Percentiles rank a stretch among this genome's conserved stretches.
Conservation (phyloP, 2,113 vertebrate genomes). For the Vireo altiloquus region DNA sequence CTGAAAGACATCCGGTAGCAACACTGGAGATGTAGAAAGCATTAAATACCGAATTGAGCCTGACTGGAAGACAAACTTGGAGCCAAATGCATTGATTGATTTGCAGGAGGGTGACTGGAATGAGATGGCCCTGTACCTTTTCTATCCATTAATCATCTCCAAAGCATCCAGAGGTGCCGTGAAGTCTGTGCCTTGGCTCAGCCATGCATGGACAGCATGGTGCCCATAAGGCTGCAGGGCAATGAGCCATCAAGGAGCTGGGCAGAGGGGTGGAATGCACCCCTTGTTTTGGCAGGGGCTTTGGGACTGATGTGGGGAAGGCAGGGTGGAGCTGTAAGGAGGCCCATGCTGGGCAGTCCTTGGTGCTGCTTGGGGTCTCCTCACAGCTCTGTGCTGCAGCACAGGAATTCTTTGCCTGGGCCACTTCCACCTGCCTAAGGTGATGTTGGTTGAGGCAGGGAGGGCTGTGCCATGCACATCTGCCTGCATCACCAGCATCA, state of each 20-base stretch:
- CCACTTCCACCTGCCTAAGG: background rate
- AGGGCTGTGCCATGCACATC: background rate
- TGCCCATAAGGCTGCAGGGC: background rate
- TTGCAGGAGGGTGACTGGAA: background rate
- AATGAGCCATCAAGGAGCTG: background rate
- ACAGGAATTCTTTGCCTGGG: accelerated
- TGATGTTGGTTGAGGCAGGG: accelerated
- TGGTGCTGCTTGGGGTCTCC: background rate
- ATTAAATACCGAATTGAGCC: background rate
- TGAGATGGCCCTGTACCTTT: background rate
- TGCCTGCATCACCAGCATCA: background rate
- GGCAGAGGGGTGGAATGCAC: background rate
- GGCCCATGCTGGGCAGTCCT: background rate
- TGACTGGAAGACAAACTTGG: slow-evolving; percentile 5
- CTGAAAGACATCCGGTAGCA: background rate
- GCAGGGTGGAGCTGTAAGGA: background rate
- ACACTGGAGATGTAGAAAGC: background rate
- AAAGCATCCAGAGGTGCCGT: background rate
- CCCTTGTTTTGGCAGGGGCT: background rate
- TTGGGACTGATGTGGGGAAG: background rate
- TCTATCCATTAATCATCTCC: background rate
- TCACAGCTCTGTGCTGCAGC: background rate
- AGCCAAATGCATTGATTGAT: background rate
- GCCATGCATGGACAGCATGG: background rate
- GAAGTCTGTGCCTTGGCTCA: background rate